Percentiles rank a stretch among this genome's conserved stretches.
These are phyloP conservation scores for Sebastes fasciatus DNA, from an alignment of 2,113 vertebrate species.

Conservation along the genomic window DNA sequence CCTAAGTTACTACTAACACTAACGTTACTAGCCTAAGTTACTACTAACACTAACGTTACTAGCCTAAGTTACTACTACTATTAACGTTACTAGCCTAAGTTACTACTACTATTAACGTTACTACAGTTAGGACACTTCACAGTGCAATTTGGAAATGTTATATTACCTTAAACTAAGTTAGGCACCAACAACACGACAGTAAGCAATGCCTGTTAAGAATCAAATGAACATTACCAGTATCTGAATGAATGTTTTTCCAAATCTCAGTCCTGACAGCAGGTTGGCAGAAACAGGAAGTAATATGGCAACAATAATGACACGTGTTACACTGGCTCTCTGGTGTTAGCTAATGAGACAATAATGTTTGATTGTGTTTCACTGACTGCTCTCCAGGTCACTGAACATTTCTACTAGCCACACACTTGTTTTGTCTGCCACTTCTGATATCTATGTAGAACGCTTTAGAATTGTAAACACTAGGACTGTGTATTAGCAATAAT, in stretches of 20 bases:
- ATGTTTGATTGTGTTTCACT: background rate
- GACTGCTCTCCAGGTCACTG: background rate
- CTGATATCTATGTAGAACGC: too few relatives aligned
- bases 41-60: too few relatives aligned
- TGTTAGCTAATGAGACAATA: background rate
- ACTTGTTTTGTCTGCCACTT: too few relatives aligned
- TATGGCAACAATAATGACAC: background rate
- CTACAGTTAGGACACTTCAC: background rate
- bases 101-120: too few relatives aligned
- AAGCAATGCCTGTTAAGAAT: background rate
- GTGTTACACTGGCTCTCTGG: background rate
- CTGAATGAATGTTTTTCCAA: background rate
- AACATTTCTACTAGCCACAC: too few relatives aligned
- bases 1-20: too few relatives aligned
- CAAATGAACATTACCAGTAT: too few relatives aligned
- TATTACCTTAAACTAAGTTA: background rate
- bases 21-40: too few relatives aligned
- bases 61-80: too few relatives aligned
- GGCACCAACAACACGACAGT: background rate
- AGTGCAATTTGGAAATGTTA: background rate
- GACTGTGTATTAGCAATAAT: too few relatives aligned
- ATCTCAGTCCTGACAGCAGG: background rate
- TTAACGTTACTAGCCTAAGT: too few relatives aligned
- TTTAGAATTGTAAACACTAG: too few relatives aligned
- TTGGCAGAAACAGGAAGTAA: background rate